phyloP scores from a whole-genome alignment of 2,797 vertebrate species.

The Macropus fuliginosus region DNA sequence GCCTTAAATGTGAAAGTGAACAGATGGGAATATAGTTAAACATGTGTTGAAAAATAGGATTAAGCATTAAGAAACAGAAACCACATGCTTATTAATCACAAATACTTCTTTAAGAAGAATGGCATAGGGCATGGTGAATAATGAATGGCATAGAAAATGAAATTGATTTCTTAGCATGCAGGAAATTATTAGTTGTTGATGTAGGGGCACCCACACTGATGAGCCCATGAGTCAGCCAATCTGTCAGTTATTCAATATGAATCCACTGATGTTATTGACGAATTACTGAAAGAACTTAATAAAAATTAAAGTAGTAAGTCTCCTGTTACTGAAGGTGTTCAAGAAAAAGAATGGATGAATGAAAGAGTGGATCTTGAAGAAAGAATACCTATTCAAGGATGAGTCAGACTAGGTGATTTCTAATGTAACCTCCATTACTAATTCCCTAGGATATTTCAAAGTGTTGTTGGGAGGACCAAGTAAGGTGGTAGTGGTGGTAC shows the following conservation, averaged over 20 bases:
- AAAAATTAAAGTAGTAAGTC: not conserved
- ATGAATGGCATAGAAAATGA: not conserved
- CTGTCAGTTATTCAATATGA: not conserved
- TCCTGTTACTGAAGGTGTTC: not conserved
- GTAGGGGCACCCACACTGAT: not conserved
- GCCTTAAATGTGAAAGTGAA: not conserved
- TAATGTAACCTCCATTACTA: not conserved
- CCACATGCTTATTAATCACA: not conserved
- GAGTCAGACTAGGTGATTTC: not conserved
- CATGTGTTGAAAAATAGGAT: not conserved
- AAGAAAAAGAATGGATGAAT: not conserved
- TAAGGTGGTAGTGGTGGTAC: not conserved
- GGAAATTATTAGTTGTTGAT: not conserved
- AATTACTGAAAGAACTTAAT: not conserved
- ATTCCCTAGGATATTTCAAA: not conserved
- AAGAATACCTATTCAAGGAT: not conserved
- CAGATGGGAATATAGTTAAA: not conserved
- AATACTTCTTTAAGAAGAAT: not conserved
- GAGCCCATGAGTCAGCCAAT: not conserved
- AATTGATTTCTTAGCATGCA: not conserved
- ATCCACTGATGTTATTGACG: not conserved
- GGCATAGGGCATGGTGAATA: not conserved
- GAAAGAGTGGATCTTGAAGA: not conserved
- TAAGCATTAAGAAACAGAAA: not conserved
- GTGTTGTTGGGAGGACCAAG: not conserved